These are phyloP conservation scores for Serripes groenlandicus DNA, from an alignment of 2,888 invertebrate species.

Conservation along the genomic window DNA sequence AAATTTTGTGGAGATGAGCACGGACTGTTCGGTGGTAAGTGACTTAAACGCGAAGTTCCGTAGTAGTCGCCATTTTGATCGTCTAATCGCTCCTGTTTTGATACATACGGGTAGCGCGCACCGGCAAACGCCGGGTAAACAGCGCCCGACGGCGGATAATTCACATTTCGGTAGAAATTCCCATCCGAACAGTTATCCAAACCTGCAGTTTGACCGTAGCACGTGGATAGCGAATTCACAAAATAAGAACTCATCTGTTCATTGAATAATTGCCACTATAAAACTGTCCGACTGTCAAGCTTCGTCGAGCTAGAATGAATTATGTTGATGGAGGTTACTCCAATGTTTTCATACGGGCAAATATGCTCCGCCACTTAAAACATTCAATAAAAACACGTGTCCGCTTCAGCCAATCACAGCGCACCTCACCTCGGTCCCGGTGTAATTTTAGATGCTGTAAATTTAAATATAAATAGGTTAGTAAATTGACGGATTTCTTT, in stretches of 20 bases:
- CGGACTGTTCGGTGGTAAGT: slow-evolving; percentile 77
- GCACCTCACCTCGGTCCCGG: slow-evolving; percentile 44
- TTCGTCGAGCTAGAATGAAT: slow-evolving; percentile 78
- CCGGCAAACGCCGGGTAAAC: slow-evolving; percentile 77
- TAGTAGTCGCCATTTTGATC: slow-evolving; percentile 82
- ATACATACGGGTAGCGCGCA: slow-evolving; percentile 75
- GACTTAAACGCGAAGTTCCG: slow-evolving; percentile 77
- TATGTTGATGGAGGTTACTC: slow-evolving; percentile 78
- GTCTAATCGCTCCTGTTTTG: slow-evolving; percentile 73
- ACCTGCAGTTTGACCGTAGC: slow-evolving; percentile 81
- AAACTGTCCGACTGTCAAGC: slow-evolving; percentile 80
- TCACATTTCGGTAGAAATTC: slow-evolving; percentile 76
- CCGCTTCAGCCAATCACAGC: slow-evolving; percentile 71
- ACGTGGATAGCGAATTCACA: slow-evolving; percentile 83
- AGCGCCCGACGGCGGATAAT: slow-evolving; percentile 74
- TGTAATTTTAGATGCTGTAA: slow-evolving; percentile 60
- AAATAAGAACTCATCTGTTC: slow-evolving; percentile 84
- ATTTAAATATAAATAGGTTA: slow-evolving; percentile 63
- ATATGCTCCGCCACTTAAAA: slow-evolving; percentile 75
- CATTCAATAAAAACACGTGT: slow-evolving; percentile 76
- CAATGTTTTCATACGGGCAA: slow-evolving; percentile 71
- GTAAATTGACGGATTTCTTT: slow-evolving; percentile 17
- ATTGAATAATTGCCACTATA: slow-evolving; percentile 75
- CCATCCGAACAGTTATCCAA: slow-evolving; percentile 80
- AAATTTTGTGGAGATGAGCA: slow-evolving; percentile 76